Evolutionary conservation across 2,113 vertebrate species (phyloP), one percentile per base, ranked within the genome.

Genomic region (Cyprinodon variegatus): DNA sequence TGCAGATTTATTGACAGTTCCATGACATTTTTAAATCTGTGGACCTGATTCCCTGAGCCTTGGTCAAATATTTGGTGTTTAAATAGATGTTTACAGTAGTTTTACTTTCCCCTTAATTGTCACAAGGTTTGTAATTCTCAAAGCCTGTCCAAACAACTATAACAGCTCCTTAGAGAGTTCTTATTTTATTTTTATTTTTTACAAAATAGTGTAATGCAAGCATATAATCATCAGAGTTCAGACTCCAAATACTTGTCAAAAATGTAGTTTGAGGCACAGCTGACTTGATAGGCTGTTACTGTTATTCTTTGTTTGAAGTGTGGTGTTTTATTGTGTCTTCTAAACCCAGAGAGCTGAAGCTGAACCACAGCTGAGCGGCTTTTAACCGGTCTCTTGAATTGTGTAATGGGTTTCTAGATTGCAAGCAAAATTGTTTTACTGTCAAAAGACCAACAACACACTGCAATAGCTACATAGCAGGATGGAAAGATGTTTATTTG

Each of bases 301-400:
- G 61, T 53, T 72, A 22, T 64, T 8, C 45, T 29, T 73, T 39
- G 36, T 65, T 73, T 73, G 40, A 65, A 65, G 36, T n/a, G 43
- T 63, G 48, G 15, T 29, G 62, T 61, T 63, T 36, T 38, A 48
- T 62, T 63, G 43, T 72, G 3, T 63, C 53, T 29, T 63, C 6
- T 45, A 39, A 72, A 11, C 14, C 41, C 46, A 48, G 29, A 63
- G 29, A 72, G 36, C 14, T 45, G 36, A 48, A 50, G 29, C 13
- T 59, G 59, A 68, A 68, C 67, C 20, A 40, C 48, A 68, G 45
- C 29, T 39, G 67, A 53, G 37, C 66, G 53, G 15, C 29, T 38
- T 68, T 53, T 53, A 50, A 45, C 64, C 14, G 61, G 40, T 45
- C 64, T 65, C 39, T 45, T 65, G 40, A 65, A 45, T 39, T 22